Evolutionary conservation across 2,113 vertebrate genomes (phyloP).

Genomic region (Herpetotheres cachinnans): DNA sequence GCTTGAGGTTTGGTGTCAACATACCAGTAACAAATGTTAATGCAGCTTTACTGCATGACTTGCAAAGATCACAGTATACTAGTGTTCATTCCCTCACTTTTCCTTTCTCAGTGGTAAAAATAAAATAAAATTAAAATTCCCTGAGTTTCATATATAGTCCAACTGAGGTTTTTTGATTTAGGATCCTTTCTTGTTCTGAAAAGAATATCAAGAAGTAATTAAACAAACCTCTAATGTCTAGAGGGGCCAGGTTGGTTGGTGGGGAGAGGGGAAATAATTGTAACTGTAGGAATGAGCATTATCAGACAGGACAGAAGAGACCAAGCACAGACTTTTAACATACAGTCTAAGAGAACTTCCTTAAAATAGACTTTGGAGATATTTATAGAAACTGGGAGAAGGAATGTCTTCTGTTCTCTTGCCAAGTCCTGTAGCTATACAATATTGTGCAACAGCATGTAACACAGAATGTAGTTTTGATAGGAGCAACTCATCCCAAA

Average conservation of each 20-base stretch:
- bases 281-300: not conserved
- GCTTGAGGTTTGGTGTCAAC: not conserved
- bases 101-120: not conserved
- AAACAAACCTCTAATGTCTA: not conserved
- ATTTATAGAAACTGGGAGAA: conserved; percentile 33
- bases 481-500: not conserved
- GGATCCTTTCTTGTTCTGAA: not conserved
- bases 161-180: not conserved
- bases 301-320: not conserved
- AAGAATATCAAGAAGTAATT: not conserved
- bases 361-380: conserved; percentile 34
- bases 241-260: not conserved
- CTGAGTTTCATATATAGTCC: not conserved
- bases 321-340: not conserved
- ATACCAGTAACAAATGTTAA: not conserved
- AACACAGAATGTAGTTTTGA: not conserved
- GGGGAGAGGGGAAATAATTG: not conserved
- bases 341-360: not conserved
- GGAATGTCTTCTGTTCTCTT: conserved; percentile 39
- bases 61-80: not conserved
- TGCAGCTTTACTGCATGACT: not conserved
- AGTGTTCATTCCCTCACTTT: not conserved
- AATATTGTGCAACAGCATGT: not conserved
- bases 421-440: conserved; percentile 15
- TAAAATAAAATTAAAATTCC: not conserved